Evolutionary conservation across 2,888 invertebrate species (phyloP).

Genomic region (Xanthia icteritia): DNA sequence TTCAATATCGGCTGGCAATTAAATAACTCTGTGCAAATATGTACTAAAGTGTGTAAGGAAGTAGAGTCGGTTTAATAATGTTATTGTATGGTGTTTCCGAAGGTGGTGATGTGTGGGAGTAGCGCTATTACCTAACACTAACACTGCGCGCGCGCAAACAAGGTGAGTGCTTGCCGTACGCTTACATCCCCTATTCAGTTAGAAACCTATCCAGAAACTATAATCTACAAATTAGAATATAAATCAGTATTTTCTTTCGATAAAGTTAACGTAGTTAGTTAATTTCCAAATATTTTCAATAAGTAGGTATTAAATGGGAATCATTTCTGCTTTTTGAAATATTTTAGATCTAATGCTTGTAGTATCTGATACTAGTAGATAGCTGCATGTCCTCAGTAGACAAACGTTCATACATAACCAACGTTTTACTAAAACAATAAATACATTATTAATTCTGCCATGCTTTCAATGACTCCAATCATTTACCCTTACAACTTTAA

Average conservation of each 20-base stretch:
- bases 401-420: constrained; percentile 26
- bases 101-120: constrained; percentile 86
- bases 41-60: not conserved
- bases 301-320: not conserved
- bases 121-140: constrained; percentile 83
- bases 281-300: not conserved
- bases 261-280: not conserved
- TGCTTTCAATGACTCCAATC: constrained; percentile 30
- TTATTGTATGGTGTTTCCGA: constrained; percentile 77
- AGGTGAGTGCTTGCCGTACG: constrained; percentile 86
- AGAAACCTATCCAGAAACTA: not conserved
- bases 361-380: constrained; percentile 18
- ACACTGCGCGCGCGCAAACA: constrained; percentile 76
- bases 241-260: not conserved
- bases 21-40: constrained; percentile 12
- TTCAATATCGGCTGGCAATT: not conserved
- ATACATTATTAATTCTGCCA: constrained; percentile 5
- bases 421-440: constrained; percentile 9
- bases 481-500: constrained; percentile 6
- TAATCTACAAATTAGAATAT: not conserved
- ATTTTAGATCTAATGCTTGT: constrained; percentile 45
- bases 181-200: constrained; percentile 48
- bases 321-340: constrained; percentile 15
- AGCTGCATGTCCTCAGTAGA: constrained; percentile 47
- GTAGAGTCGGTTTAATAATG: constrained; percentile 47